These are phyloP conservation scores for Laticauda laticaudata DNA, from an alignment of 2,113 vertebrate genomes.

Conservation along the genomic window DNA sequence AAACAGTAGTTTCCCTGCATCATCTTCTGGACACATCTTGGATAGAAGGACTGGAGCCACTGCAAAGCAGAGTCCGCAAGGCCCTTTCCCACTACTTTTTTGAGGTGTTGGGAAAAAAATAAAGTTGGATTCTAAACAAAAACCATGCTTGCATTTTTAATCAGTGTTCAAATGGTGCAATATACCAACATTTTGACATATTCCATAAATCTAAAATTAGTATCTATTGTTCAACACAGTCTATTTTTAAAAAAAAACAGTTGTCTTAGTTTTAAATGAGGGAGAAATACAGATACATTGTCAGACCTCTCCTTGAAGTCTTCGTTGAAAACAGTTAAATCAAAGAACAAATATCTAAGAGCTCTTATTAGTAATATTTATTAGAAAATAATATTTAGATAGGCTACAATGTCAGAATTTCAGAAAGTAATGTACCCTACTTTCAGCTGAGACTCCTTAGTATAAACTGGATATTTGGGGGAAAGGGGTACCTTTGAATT, in stretches of 20 bases:
- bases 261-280: background rate
- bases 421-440: background rate
- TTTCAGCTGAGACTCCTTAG: background rate
- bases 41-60: background rate
- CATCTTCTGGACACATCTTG: background rate
- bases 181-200: background rate
- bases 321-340: background rate
- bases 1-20: background rate
- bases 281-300: background rate
- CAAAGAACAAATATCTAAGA: background rate
- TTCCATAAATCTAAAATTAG: background rate
- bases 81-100: background rate
- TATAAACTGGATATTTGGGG: background rate
- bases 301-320: background rate
- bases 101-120: background rate
- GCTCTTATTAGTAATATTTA: background rate
- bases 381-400: background rate
- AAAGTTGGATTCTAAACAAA: background rate
- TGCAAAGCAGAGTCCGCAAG: background rate
- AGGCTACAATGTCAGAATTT: background rate
- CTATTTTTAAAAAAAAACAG: background rate
- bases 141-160: background rate
- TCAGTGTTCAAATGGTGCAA: background rate
- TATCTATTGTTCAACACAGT: background rate
- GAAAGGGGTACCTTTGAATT: background rate